Evolutionary conservation across 1,140 invertebrate genomes (phyloP).

Genomic region (Colletes latitarsis): DNA sequence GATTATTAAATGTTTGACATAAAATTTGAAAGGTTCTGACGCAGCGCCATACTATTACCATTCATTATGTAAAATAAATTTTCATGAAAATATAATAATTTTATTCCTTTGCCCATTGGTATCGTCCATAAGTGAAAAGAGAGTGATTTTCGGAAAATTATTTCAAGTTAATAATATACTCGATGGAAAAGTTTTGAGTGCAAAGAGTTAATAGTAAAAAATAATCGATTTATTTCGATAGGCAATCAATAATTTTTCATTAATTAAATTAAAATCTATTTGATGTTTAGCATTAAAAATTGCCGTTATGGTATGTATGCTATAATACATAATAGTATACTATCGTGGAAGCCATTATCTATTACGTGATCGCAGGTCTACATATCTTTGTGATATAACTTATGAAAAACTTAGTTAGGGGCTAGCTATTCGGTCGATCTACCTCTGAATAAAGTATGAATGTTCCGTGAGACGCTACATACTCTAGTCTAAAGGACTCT

Average conservation of each 20-base stretch:
- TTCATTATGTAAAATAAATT: too few species aligned
- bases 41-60: too few species aligned
- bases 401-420: conserved; percentile 38
- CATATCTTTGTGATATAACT: conserved; percentile 20
- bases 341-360: conserved; percentile 19
- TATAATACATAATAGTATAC: background rate
- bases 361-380: conserved; percentile 6
- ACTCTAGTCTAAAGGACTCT: conserved; percentile 21
- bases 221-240: background rate
- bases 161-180: too few species aligned
- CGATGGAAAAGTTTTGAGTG: too few species aligned
- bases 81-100: too few species aligned
- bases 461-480: conserved; percentile 36
- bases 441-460: conserved; percentile 60
- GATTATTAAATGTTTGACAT: too few species aligned
- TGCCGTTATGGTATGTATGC: background rate
- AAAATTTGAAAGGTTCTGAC: too few species aligned
- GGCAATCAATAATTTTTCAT: background rate
- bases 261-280: background rate
- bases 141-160: too few species aligned
- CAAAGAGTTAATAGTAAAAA: background rate
- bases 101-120: too few species aligned
- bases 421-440: conserved; percentile 37
- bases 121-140: too few species aligned
- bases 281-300: conserved; percentile 5